Evolutionary conservation across 2,113 vertebrate genomes (phyloP), one percentile per base, ranked within the genome.

Genomic region (Lophura nycthemera): DNA sequence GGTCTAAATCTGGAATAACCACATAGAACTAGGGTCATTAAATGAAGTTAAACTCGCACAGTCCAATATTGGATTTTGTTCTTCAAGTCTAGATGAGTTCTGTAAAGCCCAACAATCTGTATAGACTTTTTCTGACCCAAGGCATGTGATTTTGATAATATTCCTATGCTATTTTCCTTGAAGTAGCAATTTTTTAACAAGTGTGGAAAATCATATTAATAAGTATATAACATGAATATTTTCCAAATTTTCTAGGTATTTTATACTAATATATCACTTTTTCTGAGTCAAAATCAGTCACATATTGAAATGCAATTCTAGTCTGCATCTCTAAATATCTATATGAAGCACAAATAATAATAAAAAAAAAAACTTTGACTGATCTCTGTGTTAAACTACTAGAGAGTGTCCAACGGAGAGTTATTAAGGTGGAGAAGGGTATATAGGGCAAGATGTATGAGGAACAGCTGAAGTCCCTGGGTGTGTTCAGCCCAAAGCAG

Each of bases 51-150:
- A 24, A 43, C 50, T 83, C 11, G 48, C 24, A 8, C n/a, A 25
- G 73, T 52, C 34, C 56, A 21, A 92, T 83, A 90, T 78, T 54
- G 82, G 57, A 67, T 94, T 82, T 92, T 95, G 89, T 86, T 93
- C 91, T 94, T 82, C 72, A 63, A 91, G 94, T 91, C 69, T 59
- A 87, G 73, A 64, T n/a, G 32, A 88, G 66, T 92, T 54, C 36
- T 77, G 19, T 90, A 36, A 36, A 87, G 77, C 71, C 77, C 56
- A 89, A 56, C 86, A 29, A 40, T 69, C 38, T 54, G 36, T 56
- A 86, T 76, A 76, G 43, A 70, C 8, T 82, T 69, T 71, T 60
- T 92, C 73, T 79, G 32, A 73, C 45, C 13, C 29, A 56, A 34
- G 13, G 25, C 2, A 0, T 9, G 8, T 90, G 95, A 50, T 54